These are phyloP conservation scores for Valencia hispanica DNA, from an alignment of 2,797 vertebrate genomes.

Conservation along the genomic window DNA sequence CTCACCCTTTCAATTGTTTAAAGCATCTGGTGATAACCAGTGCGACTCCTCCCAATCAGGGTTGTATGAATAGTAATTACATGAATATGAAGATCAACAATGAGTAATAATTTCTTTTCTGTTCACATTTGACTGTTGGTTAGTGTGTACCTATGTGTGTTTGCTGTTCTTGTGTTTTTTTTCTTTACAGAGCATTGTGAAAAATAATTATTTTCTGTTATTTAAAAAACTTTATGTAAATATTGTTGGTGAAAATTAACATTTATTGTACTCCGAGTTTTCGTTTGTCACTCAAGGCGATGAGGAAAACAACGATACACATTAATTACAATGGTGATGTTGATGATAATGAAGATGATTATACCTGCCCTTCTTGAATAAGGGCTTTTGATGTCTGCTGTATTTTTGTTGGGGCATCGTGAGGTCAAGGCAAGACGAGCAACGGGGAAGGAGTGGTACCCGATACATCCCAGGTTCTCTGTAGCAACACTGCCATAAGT, in stretches of 20 bases:
- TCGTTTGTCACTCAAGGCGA: constrained; percentile 80
- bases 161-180: constrained; percentile 79
- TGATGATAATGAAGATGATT: constrained; percentile 73
- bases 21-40: constrained; percentile 75
- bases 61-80: constrained; percentile 77
- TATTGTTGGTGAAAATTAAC: constrained; percentile 79
- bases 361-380: constrained; percentile 83
- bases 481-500: constrained; percentile 69
- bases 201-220: constrained; percentile 64
- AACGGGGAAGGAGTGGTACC: constrained; percentile 68
- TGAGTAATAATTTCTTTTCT: constrained; percentile 78
- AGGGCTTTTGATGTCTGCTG: constrained; percentile 82
- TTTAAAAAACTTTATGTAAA: constrained; percentile 81
- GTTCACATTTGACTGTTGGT: constrained; percentile 81
- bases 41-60: constrained; percentile 83
- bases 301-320: constrained; percentile 73
- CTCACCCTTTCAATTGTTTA: constrained; percentile 79
- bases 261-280: constrained; percentile 80
- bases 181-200: constrained; percentile 75
- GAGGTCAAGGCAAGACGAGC: constrained; percentile 66
- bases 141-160: constrained; percentile 75
- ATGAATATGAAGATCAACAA: constrained; percentile 76
- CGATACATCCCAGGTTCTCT: constrained; percentile 59
- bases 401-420: constrained; percentile 76
- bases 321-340: constrained; percentile 74